Base-by-base conservation (phyloP, 2,888 invertebrate species). In the Caenorhabditis zanzibari region DNA sequence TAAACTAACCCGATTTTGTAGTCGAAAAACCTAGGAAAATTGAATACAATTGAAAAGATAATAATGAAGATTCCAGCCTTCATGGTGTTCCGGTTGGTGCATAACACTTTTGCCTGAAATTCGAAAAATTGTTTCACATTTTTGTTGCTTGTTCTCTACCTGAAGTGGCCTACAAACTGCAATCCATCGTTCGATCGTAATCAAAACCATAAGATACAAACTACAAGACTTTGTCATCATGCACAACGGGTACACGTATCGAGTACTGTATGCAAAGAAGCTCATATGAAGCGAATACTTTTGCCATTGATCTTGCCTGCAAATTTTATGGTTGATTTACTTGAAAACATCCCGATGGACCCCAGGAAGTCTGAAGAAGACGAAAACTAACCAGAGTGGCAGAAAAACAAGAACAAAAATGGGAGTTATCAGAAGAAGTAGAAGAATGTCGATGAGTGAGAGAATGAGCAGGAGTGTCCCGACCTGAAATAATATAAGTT, bases 161-260 rank as follows among this genome's bases (percentile, higher is more conserved):
- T 84, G 75, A 7, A 84, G 26, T 28, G 84, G 84, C 16, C 84
- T 61, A 35, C 84, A 84, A n/a, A 84, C 84, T 7, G 84, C 84
- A 26, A 84, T 81, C 81, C 84, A 84, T 52, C 84, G 24, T 47
- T 84, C 84, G 14, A 81, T 81, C 0, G 81, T 84, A 38, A 84
- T 84, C 28, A 81, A 16, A 14, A 84, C 81, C 81, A 84, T 81
- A n/a, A 84, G 52, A 38, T 81, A 84, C 24, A 84, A 38, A 52
- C 84, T 84, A 44, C 76, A 81, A 1, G 81, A 69, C 41, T 84
- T 81, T 16, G 81, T 66, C 76, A 84, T 84, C 81, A 81, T 84
- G 61, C 81, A 81, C 26, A 84, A 26, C 14, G 84, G 84, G 58
- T 84, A 84, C 14, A 77, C 72, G 49, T 73, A 77, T 24, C 66